Evolutionary conservation across 2,113 vertebrate species (phyloP), one percentile per base, ranked within the genome.

Genomic region (Phylloscopus trochiloides): DNA sequence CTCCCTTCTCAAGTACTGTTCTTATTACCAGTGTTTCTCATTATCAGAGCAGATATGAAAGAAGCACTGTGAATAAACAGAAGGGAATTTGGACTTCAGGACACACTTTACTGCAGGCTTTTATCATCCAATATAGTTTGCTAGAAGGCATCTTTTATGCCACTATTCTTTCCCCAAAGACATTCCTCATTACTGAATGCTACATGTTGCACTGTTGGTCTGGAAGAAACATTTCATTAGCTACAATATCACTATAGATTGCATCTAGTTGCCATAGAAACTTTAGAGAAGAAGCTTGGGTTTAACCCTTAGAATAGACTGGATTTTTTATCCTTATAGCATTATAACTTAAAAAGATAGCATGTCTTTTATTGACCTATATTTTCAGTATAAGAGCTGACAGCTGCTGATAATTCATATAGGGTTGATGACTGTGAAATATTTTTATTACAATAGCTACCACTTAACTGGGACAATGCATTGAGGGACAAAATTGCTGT

Each of bases 191-290:
- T 97, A 97, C 96, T 94, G 96, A 96, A 88, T 95, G 94, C 82
- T 97, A 87, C 92, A 93, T 96, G 89, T 96, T 97, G 96, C 95
- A 87, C 95, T 92, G 95, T 96, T 97, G 97, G 97, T 98, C 96
- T 97, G 97, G 97, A 97, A 97, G 97, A 97, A 98, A 96, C 96
- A 96, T 98, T 98, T 98, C 97, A 98, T 97, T 98, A 98, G 97
- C 92, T 96, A 96, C 94, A 96, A 86, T 97, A 97, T 98, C 96
- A 96, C 96, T 98, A 96, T 94, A 98, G 98, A 98, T 98, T 97
- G 96, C 96, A 98, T 98, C 98, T 97, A 97, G 98, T 98, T 98
- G 97, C 98, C 98, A 98, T 98, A 98, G 98, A 98, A 98, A 98
- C 98, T 98, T 97, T 96, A 91, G 91, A 97, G 92, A 79, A 97